Conservation (phyloP, 2,113 vertebrate genomes). For the Cyanoderma ruficeps region DNA sequence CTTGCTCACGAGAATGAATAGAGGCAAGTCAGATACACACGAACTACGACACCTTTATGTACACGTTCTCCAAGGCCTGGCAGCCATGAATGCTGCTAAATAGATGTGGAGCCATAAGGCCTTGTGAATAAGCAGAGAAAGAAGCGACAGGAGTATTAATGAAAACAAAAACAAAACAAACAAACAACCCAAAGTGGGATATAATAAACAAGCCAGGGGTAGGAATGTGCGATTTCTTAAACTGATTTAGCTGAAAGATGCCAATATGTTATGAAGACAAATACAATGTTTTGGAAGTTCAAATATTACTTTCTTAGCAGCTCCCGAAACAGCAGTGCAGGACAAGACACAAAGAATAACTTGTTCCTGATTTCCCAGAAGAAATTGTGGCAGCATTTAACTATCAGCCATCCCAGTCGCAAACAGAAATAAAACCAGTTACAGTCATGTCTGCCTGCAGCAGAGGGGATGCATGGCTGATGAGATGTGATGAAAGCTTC, state of each 20-base stretch:
- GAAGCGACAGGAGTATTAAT: not conserved
- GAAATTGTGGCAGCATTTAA: not conserved
- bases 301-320: not conserved
- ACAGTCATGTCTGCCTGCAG: not conserved
- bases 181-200: not conserved
- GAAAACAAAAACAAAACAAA: not conserved
- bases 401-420: not conserved
- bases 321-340: not conserved
- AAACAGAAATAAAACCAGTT: not conserved
- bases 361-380: not conserved
- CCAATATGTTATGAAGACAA: not conserved
- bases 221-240: not conserved
- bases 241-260: not conserved
- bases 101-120: not conserved
- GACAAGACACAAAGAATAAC: not conserved
- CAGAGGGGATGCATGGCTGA: not conserved
- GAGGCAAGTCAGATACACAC: not conserved
- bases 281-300: not conserved
- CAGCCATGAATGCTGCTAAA: not conserved
- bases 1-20: not conserved
- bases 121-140: not conserved
- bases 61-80: fast-evolving
- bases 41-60: not conserved
- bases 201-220: not conserved
- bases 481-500: fast-evolving